Conservation (phyloP, 2,113 vertebrate genomes). For the Psittacula cyanocephala region DNA sequence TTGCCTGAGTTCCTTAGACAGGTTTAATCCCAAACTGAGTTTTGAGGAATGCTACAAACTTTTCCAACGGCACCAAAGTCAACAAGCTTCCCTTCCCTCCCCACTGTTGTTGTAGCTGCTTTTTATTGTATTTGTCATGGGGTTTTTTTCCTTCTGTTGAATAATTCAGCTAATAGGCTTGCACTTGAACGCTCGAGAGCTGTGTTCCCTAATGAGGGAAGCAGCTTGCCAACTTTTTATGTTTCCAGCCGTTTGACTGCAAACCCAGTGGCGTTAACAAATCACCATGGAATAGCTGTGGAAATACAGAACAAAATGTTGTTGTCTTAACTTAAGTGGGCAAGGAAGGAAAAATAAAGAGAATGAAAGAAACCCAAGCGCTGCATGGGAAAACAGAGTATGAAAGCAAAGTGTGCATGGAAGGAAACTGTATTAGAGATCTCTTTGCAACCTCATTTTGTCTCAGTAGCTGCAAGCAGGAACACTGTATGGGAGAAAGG, state of each 20-base stretch:
- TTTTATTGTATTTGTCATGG: not conserved
- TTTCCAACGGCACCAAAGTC: not conserved
- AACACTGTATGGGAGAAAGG: not conserved
- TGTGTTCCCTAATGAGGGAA: constrained; percentile 50
- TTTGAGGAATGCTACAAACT: constrained; percentile 11
- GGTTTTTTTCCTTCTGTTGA: constrained; percentile 12
- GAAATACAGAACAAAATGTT: constrained; percentile 20
- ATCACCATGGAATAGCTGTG: not conserved
- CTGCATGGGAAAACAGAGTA: not conserved
- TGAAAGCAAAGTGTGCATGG: not conserved
- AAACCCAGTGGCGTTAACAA: constrained; percentile 25
- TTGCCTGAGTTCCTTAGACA: not conserved
- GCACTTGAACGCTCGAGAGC: not conserved
- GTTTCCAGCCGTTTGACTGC: constrained; percentile 7
- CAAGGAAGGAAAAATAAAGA: not conserved
- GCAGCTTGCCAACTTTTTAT: constrained; percentile 41
- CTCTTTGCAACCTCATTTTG: not conserved
- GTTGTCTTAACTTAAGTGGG: not conserved
- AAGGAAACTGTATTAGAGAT: not conserved
- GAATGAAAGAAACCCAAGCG: not conserved
- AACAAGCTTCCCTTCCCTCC: not conserved
- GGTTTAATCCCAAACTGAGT: not conserved
- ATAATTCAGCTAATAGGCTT: constrained; percentile 56
- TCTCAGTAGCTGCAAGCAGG: not conserved
- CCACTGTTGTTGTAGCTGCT: not conserved